Base-by-base conservation (phyloP, 2,113 vertebrate genomes). In the Scolopax mira region DNA sequence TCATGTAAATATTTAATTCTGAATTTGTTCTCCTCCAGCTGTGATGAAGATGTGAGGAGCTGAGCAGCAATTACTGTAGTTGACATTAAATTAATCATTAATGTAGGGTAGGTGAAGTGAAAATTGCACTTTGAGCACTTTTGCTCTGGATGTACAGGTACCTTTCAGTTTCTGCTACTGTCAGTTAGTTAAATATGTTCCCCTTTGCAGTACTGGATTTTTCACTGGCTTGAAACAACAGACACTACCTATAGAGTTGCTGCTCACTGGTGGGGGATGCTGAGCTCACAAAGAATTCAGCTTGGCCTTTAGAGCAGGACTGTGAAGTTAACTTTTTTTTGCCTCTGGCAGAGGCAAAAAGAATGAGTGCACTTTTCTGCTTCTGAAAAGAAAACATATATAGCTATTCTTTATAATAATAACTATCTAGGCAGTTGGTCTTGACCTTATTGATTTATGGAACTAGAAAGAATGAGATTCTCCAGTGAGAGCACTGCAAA, bases 161-260 rank as follows among this genome's bases (percentile, higher is more conserved):
- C 12, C 12, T 17, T 71, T 94, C 57, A 24, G 4, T 55, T 88
- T 87, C 48, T 87, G n/a, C 55, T 67, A 6, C 35, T 77, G 16
- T 73, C 12, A 8, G 41, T 55, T 52, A 24, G 17, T 78, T 92
- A 37, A 88, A 39, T 52, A 35, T 7, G 18, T 88, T 82, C 7
- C 25, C 5, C 7, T 75, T 49, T 89, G 24, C 77, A 87, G 19
- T 2, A 3, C 12, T 81, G 62, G 37, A 27, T 54, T 88, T 94
- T 72, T 31, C 13, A 16, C 18, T 70, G 42, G 17, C 28, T 77
- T 83, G 72, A 66, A 88, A 77, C 30, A 51, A 17, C 15, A 70
- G 54, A 9, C 15, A 48, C 0, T 0, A 88, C 31, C 31, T 46
- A 4, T 14, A 35, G 14, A 54, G 23, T 62, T 0, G 2, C 44